A percentile compares a stretch with the other conserved stretches of the same genome.
Evolutionary conservation across 2,797 vertebrate genomes (phyloP).

Genomic region (Otolemur crassicaudatus): DNA sequence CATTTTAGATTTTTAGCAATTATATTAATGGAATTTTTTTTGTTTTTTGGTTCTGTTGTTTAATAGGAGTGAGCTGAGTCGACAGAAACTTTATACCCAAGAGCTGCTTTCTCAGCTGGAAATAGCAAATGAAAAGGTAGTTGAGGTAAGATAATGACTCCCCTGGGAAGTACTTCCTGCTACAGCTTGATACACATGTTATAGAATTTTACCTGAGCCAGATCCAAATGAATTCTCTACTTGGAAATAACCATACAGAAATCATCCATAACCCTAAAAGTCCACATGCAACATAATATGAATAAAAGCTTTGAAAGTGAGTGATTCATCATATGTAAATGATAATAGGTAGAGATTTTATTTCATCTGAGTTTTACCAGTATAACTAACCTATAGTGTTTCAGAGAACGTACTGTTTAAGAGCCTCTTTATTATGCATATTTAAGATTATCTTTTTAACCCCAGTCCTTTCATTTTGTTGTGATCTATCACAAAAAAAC

Average conservation of each 20-base stretch:
- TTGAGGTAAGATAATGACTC: conserved; percentile 90
- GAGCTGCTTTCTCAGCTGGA: conserved; percentile 93
- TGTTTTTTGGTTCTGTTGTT: conserved; percentile 64
- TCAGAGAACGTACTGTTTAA: not conserved
- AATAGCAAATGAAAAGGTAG: conserved; percentile 89
- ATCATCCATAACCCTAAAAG: conserved; percentile 40
- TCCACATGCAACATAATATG: not conserved
- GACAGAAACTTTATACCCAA: conserved; percentile 92
- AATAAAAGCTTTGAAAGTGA: conserved; percentile 49
- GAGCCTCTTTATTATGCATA: not conserved
- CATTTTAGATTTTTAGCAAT: conserved; percentile 25
- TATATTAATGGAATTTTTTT: conserved; percentile 66
- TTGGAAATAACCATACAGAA: conserved; percentile 58
- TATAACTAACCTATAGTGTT: not conserved
- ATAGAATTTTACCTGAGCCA: conserved; percentile 58
- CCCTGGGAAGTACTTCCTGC: conserved; percentile 51
- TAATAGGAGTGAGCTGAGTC: conserved; percentile 93
- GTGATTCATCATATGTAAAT: conserved; percentile 15
- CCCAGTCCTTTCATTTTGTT: not conserved
- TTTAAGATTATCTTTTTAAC: not conserved
- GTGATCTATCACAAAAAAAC: not conserved
- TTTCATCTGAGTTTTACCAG: conserved; percentile 50
- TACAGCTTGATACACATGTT: not conserved
- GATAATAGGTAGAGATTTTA: conserved; percentile 7
- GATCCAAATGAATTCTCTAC: conserved; percentile 65